A percentile compares a stretch with the other conserved stretches of the same genome.
Conservation (phyloP, 2,888 invertebrate genomes). For the Adineta ricciae region DNA sequence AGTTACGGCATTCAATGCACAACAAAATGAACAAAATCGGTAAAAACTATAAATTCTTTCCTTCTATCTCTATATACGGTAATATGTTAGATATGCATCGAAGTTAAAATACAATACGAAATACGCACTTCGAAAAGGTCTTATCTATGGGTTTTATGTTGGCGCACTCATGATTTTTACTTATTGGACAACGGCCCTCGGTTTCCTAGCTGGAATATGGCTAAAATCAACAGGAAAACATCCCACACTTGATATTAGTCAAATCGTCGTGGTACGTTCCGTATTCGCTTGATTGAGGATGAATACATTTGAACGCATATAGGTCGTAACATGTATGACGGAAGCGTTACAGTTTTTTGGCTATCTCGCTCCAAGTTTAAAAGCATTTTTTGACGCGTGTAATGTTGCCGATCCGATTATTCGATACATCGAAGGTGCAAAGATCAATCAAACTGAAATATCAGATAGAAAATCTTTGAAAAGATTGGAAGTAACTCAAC, state of each 20-base stretch:
- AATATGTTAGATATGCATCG: constrained; percentile 9
- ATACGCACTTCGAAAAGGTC: constrained; percentile 23
- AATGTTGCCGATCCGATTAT: background rate
- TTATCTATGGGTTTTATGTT: constrained; percentile 21
- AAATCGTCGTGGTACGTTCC: background rate
- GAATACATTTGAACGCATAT: background rate
- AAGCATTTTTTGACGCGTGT: background rate
- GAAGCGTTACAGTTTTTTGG: background rate
- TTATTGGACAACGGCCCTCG: background rate
- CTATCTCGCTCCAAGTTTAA: background rate
- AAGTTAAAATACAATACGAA: constrained; percentile 22
- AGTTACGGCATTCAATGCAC: background rate
- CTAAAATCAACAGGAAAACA: background rate
- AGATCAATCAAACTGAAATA: background rate
- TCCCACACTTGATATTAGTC: background rate
- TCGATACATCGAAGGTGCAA: background rate
- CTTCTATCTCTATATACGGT: too few relatives aligned
- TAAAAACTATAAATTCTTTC: too few relatives aligned
- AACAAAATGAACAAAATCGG: background rate
- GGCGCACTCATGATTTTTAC: background rate
- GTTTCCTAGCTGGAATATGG: background rate
- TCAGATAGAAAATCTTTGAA: background rate
- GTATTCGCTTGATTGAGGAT: background rate
- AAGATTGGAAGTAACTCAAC: background rate
- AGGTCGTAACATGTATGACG: background rate